A percentile compares a stretch with the other conserved stretches of the same genome.
These are phyloP conservation scores for Denticeps clupeoides DNA, from an alignment of 2,797 vertebrate species.

Conservation along the genomic window DNA sequence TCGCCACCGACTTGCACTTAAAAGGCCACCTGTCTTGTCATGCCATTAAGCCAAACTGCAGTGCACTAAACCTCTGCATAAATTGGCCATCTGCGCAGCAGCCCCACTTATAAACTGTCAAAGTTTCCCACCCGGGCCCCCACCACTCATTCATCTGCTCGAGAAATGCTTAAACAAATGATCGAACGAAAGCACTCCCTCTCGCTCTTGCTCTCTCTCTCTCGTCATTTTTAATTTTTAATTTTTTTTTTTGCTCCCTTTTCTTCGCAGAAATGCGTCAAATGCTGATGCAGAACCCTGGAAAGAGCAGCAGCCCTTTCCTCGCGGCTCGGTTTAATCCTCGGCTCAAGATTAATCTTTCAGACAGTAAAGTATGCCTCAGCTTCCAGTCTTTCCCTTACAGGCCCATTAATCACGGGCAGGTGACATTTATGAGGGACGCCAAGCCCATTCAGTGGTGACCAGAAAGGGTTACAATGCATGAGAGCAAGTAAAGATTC, in stretches of 20 bases:
- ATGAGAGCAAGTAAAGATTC: slow-evolving; percentile 11
- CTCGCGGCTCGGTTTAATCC: slow-evolving; percentile 24
- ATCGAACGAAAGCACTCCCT: too few relatives aligned
- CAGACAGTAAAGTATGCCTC: slow-evolving; percentile 20
- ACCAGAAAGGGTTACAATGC: slow-evolving; percentile 26
- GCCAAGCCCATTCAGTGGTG: slow-evolving; percentile 14
- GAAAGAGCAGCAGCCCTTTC: slow-evolving; percentile 18
- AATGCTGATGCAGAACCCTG: slow-evolving; percentile 1
- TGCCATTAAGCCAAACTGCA: neutral
- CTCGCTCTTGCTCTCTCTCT: neutral
- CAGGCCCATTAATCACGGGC: slow-evolving; percentile 27
- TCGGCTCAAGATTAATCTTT: slow-evolving; percentile 23
- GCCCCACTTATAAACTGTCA: neutral
- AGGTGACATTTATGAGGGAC: slow-evolving; percentile 27
- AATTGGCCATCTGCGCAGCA: neutral
- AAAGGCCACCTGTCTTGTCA: neutral
- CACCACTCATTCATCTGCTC: neutral
- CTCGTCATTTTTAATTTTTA: neutral
- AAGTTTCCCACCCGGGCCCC: neutral
- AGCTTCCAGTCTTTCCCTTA: slow-evolving; percentile 23
- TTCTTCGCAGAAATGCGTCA: slow-evolving; percentile 13
- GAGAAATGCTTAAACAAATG: too few relatives aligned
- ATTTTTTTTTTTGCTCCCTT: neutral
- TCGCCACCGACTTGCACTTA: neutral
- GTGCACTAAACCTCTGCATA: neutral